Evolutionary conservation across 2,113 vertebrate genomes (phyloP), one percentile per base, ranked within the genome.

Genomic region (Trematocara variabile): DNA sequence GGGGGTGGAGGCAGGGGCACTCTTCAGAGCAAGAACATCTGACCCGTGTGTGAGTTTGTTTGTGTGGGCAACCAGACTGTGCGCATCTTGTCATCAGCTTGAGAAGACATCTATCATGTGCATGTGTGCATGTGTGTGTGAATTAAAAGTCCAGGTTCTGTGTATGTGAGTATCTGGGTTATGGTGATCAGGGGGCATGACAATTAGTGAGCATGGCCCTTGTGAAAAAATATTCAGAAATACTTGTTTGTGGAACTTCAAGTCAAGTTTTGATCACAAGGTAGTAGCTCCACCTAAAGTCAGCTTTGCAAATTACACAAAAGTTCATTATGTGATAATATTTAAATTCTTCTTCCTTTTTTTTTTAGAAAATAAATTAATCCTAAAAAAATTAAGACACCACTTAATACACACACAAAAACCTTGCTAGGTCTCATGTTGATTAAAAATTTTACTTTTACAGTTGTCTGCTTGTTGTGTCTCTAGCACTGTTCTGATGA

Each of bases 21-120:
- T 92, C 92, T 94, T 93, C 86, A 96, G 96, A 93, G 92, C 93
- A 95, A 88, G 87, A 96, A 95, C 93, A 93, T 94, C 95, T 97
- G 93, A 97, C 96, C 94, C 96, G 91, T 94, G 91, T 90, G 86
- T 90, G 88, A 73, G 75, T 88, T 87, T 92, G 86, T 92, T 81
- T 93, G 81, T 89, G 79, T 65, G 53, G 56, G 79, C 46, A 53
- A 44, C 79, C 80, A 85, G 85, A 73, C 84, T 50, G 91, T 28
- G 79, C 88, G 34, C 88, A 89, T 93, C 92, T 94, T 90, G 80
- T 85, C 85, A 95, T 94, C 94, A 96, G 94, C 95, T 96, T 95
- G 95, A 87, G 78, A 16, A 89, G 95, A 96, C 95, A 82, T 86
- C 77, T 89, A 58, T 86, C 70, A 41, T 86, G 77, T 63, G 10